Evolutionary conservation across 2,797 vertebrate genomes (phyloP).

Genomic region (Australoheros facetus): DNA sequence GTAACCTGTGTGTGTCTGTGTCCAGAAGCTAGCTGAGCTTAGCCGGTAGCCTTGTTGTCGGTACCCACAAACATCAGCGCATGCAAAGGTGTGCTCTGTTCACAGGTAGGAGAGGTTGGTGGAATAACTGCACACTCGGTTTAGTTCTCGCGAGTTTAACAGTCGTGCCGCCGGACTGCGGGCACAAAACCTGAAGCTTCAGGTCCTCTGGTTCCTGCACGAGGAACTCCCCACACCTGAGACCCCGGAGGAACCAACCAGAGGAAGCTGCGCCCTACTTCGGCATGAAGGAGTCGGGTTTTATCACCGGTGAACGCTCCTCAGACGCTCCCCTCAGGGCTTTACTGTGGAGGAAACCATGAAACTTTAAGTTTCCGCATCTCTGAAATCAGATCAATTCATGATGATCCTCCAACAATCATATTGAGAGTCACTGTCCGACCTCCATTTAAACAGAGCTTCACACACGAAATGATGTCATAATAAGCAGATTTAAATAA

Average conservation of each 20-base stretch:
- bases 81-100: background rate
- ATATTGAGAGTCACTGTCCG: too few species aligned
- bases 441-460: too few species aligned
- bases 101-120: background rate
- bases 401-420: rapidly evolving
- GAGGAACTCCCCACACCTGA: background rate
- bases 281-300: background rate
- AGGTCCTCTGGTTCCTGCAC: background rate
- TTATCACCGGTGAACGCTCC: background rate
- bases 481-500: too few species aligned
- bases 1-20: background rate
- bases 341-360: too few species aligned
- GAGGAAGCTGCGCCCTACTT: background rate
- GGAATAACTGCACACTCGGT: background rate
- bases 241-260: too few species aligned
- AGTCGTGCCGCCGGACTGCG: background rate
- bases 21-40: background rate
- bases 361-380: background rate
- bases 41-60: background rate
- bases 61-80: background rate
- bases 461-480: too few species aligned
- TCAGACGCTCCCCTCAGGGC: too few species aligned
- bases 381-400: background rate
- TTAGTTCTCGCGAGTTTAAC: background rate
- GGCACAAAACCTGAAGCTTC: background rate